Conservation (phyloP, 2,113 vertebrate species). For the Anseranas semipalmata region DNA sequence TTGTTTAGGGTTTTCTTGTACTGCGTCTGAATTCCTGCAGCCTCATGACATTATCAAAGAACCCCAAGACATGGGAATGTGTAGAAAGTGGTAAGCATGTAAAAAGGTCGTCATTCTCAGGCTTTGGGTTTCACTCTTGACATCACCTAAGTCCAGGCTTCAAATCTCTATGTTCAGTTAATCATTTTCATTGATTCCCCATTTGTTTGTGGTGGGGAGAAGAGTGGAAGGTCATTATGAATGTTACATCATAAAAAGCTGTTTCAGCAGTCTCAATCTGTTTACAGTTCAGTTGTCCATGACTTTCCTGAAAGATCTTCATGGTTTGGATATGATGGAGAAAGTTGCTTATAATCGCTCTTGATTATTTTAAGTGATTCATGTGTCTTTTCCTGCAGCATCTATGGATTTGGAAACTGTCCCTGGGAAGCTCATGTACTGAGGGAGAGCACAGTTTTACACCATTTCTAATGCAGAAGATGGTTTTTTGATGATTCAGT, state of each 20-base stretch:
- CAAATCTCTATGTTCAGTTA: background rate
- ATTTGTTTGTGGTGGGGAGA: background rate
- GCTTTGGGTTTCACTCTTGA: background rate
- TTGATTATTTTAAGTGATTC: background rate
- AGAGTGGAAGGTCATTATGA: background rate
- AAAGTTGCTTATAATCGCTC: background rate
- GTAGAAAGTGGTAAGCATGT: background rate
- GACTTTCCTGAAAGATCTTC: background rate
- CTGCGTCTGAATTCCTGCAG: background rate
- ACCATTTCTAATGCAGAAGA: background rate
- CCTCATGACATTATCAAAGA: background rate
- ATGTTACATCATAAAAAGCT: background rate
- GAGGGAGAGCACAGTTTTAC: background rate
- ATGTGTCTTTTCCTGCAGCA: background rate
- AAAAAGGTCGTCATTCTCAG: background rate
- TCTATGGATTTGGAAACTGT: background rate
- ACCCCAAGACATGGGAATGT: background rate
- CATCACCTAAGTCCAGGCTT: background rate
- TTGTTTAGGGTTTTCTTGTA: background rate
- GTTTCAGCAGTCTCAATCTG: background rate
- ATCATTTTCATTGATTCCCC: background rate
- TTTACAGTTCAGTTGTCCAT: background rate
- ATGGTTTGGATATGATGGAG: background rate
- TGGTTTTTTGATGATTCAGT: accelerated
- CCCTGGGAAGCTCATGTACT: background rate